Conservation (phyloP, 2,888 invertebrate species). For the Augiades crinisus region DNA sequence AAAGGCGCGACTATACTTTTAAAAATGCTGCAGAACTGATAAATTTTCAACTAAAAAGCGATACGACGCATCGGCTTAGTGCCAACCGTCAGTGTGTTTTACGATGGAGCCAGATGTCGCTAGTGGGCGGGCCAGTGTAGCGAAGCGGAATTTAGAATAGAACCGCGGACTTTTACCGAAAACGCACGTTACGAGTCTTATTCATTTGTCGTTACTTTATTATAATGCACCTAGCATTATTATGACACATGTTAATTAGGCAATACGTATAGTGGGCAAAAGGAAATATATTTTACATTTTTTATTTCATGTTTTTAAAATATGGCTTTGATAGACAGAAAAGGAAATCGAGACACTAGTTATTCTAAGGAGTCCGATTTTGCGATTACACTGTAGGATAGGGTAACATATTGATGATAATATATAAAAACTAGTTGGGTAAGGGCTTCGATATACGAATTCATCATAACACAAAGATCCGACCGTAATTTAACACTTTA, state of each 20-base stretch:
- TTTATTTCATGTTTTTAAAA: no score
- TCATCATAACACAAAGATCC: conserved; percentile 8
- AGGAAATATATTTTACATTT: no score
- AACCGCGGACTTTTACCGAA: conserved; percentile 25
- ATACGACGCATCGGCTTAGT: conserved; percentile 49
- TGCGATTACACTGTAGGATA: no score
- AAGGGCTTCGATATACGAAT: no score
- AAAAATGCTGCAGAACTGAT: background rate
- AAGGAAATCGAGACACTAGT: no score
- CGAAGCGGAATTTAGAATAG: conserved; percentile 39
- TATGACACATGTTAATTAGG: no score
- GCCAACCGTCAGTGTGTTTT: conserved; percentile 54
- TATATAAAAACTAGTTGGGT: no score
- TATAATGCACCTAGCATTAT: no score
- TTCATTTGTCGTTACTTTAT: background rate
- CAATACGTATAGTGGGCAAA: no score
- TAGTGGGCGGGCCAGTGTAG: background rate
- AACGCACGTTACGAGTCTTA: background rate
- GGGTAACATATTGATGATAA: background rate
- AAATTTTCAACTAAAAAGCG: conserved; percentile 34
- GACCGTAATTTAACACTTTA: conserved; percentile 20
- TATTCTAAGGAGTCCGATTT: no score
- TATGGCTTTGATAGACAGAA: no score
- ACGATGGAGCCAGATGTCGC: conserved; percentile 54
- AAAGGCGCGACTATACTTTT: no score